Evolutionary conservation across 2,888 invertebrate species (phyloP), one percentile per base, ranked within the genome.

Genomic region (Hyalella azteca): DNA sequence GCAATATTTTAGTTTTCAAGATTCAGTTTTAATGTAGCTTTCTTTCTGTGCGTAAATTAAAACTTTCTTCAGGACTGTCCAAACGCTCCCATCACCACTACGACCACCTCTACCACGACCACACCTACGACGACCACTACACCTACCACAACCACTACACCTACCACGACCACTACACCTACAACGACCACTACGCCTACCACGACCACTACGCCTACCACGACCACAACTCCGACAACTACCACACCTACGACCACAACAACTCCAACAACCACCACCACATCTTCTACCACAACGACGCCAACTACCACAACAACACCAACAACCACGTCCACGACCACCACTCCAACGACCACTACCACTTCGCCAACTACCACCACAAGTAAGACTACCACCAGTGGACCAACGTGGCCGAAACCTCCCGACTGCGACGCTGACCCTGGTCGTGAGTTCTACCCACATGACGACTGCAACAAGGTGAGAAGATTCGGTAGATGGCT

Each of bases 381-480:
- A 26, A 22, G 54, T 3, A 22, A 11, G 2, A 26, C 60, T 29
- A 73, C 79, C 5, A 26, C 60, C 5, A 19, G 36, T 29, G 40
- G 41, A 15, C 79, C 81, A 11, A 80, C 78, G 11, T 54, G 66
- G n/a, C 48, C 29, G 9, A 3, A 41, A 11, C 41, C 19, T 5
- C 82, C 82, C 0, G 78, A 82, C 48, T 82, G 82, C 32, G 39
- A 32, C 7, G 75, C 45, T 1, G 19, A 76, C 13, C 39, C 40
- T 5, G 77, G 78, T 15, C 79, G 77, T 11, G 49, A 40, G 19
- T 54, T 66, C 77, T 82, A 80, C 78, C 39, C 77, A 1, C 82
- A 82, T 41, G 29, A 45, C 29, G 82, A 82, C 78, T 82, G 82
- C 45, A 79, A 82, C 36, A 82, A 82, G 80, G 82, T 82, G 19